phyloP scores from a whole-genome alignment of 2,888 invertebrate genomes.

The Harpalus rubripes region DNA sequence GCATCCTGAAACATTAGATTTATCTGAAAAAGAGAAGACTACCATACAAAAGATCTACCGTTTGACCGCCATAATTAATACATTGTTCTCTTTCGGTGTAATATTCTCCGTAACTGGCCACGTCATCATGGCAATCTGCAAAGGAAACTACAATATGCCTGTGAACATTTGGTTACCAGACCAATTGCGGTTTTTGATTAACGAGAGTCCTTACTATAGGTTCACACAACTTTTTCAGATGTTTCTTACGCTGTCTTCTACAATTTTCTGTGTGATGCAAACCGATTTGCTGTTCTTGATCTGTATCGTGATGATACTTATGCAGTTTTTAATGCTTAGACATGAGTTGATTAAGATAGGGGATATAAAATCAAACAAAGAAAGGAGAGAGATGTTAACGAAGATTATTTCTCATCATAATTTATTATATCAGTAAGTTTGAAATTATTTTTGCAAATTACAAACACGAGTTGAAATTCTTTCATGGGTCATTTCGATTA shows the following conservation, averaged over 20 bases:
- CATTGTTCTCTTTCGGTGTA: not conserved
- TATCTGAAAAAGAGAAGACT: not conserved
- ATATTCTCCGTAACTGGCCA: not conserved
- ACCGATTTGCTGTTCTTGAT: not conserved
- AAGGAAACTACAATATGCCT: slow-evolving; percentile 26
- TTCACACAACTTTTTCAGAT: not conserved
- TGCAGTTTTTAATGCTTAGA: slow-evolving; percentile 11
- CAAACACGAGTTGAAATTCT: not conserved
- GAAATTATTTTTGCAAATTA: not conserved
- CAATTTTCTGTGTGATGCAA: not conserved
- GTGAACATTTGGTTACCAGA: slow-evolving; percentile 27
- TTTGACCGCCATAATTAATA: not conserved
- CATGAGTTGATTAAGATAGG: not conserved
- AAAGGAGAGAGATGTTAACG: not conserved
- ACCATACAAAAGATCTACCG: not conserved
- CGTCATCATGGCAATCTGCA: not conserved
- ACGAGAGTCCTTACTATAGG: slow-evolving; percentile 10
- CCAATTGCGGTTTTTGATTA: not conserved
- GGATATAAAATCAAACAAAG: not conserved
- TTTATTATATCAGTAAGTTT: slow-evolving; percentile 19
- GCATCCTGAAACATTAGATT: not conserved
- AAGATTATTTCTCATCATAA: slow-evolving; percentile 10
- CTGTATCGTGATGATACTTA: not conserved
- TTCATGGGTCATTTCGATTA: no score
- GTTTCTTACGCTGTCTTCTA: not conserved